Evolutionary conservation across 2,888 invertebrate genomes (phyloP), one percentile per base, ranked within the genome.

Genomic region (Eupithecia dodoneata): DNA sequence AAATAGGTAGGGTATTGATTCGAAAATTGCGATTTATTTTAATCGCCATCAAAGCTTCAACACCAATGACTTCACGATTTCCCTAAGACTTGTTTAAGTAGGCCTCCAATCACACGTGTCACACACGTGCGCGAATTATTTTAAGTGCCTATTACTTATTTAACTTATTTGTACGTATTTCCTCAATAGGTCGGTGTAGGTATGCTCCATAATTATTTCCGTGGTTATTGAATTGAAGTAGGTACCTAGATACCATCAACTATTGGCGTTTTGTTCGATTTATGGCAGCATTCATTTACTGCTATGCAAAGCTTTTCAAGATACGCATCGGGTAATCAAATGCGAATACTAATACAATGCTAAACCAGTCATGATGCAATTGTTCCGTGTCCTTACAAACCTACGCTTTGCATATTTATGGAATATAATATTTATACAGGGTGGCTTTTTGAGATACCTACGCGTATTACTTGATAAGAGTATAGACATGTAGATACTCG

Each of bases 311-410:
- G n/a, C 59, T 59, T 59, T 59, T 9, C 18, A n/a, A 3, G 59
- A 63, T 63, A 63, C 30, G 63, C 30, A 63, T 63, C 63, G 63
- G 30, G 30, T 63, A 63, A 63, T 63, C 63, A 63, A 30, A 63
- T 63, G 63, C 63, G 63, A 63, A 63, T 63, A 67, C 74, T 71
- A 76, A 71, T 65, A 49, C 52, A 45, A 73, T 59, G 66, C 47
- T 49, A 66, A 71, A 66, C 66, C 15, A 72, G 72, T 63, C 72
- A 30, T 72, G 72, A 44, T 41, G 65, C 72, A 63, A 63, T 10
- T 10, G 18, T 59, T 59, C 59, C 59, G 59, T 63, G 63, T 63
- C 63, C 30, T 63, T 63, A 63, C 30, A 63, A 63, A 63, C 63
- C 63, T 63, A 30, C 63, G 63, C 30, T 30, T 30, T 30, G 30